Evolutionary conservation across 2,797 vertebrate genomes (phyloP), one percentile per base, ranked within the genome.

Genomic region (Macropodus opercularis): DNA sequence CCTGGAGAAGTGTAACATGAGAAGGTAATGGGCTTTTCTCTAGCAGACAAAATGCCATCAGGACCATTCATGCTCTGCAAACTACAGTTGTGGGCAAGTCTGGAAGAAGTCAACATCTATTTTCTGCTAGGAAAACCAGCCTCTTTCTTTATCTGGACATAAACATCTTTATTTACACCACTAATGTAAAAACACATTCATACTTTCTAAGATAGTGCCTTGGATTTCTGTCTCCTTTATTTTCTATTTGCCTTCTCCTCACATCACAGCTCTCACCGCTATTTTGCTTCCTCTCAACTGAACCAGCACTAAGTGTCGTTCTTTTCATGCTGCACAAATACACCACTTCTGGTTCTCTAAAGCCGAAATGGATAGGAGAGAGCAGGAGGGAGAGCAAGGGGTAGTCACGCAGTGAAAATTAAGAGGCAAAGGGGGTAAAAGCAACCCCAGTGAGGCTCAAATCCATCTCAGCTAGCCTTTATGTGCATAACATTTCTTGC

Each of bases 1-100:
- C 23, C 50, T 23, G 54, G 72, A 57, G 23, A 23, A 76, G 75
- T 41, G 66, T 55, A 79, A 80, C 66, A 68, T 26, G 67, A 69
- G 71, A 68, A 69, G 54, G 63, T 76, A 79, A 82, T 72, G 72
- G 70, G 39, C 60, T n/a, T 71, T 47, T 22, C 50, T 67, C 61
- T 53, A n/a, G 73, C 70, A 61, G 69, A 60, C 54, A 67, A 66
- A 63, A 75, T 60, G 69, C 47, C 61, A 41, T 27, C 7, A 3
- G 49, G 63, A 52, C 63, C 50, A 68, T 75, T 63, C 26, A 41
- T n/a, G 39, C 57, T 69, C 32, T 55, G 50, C 3, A 39, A 72
- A 43, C 41, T 41, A 13, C 47, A 46, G 69, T 26, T 72, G 61
- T 35, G 67, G 12, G 68, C 34, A 31, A 22, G 58, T 21, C 8